Evolutionary conservation across 92 coral and sea anemone species (phyloP).

Genomic region (Epizoanthus rinbou): DNA sequence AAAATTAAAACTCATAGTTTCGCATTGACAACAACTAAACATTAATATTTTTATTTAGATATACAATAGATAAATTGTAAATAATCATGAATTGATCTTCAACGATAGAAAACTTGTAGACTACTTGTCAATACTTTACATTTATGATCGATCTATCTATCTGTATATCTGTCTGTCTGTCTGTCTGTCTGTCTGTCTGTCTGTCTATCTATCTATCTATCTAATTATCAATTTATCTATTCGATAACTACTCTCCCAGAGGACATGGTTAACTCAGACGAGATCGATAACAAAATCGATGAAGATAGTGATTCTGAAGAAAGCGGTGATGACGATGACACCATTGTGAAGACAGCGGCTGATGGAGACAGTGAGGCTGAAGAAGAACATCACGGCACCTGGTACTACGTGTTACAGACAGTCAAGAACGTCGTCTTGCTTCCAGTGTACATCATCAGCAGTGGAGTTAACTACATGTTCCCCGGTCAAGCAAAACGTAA

Average conservation of each 20-base stretch:
- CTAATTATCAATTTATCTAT: neutral
- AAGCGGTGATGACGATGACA: constrained; percentile 19
- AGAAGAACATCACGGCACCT: constrained; percentile 43
- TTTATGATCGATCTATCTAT: no score
- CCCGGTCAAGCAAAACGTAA: neutral
- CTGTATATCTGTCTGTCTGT: no score
- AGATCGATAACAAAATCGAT: constrained; percentile 41
- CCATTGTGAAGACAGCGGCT: neutral
- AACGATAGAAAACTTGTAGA: no score
- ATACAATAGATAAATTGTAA: no score
- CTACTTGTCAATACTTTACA: no score
- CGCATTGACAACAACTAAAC: no score
- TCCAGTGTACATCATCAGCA: neutral
- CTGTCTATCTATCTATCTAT: neutral
- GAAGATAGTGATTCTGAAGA: constrained; percentile 46
- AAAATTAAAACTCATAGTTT: no score
- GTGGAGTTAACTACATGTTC: constrained; percentile 9
- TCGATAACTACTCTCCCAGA: constrained; percentile 13
- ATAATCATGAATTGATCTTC: no score
- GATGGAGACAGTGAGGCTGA: neutral
- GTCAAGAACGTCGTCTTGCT: neutral
- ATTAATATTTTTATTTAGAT: no score
- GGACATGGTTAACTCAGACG: constrained; percentile 50
- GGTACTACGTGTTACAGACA: constrained; percentile 16
- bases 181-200: no score